Conservation (phyloP, 2,797 vertebrate genomes). For the Lerista edwardsae region DNA sequence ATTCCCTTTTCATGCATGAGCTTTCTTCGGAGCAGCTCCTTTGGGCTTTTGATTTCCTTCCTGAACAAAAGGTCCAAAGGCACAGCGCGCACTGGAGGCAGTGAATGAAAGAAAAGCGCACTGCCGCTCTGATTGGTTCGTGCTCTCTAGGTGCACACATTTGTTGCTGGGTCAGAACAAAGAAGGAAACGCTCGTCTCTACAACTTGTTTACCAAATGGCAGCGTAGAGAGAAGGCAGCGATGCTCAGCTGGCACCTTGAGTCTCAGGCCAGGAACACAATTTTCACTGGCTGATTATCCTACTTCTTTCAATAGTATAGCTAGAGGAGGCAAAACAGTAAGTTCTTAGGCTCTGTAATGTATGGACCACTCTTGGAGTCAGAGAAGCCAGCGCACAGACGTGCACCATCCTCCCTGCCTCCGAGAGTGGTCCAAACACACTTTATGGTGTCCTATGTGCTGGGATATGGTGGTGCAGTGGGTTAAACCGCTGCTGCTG, state of each 20-base stretch:
- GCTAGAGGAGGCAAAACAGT: no score
- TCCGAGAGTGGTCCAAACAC: no score
- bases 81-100: background rate
- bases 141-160: background rate
- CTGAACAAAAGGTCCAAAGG: background rate
- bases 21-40: background rate
- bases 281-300: background rate
- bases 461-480: no score
- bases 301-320: no score
- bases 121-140: background rate
- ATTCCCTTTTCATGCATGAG: background rate
- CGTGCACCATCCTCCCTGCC: no score
- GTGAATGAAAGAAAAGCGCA: background rate
- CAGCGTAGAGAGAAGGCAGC: background rate
- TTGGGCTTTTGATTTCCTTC: background rate
- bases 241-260: no score
- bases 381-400: no score
- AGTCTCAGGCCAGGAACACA: background rate
- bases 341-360: no score
- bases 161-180: background rate
- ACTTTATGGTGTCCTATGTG: no score
- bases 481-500: no score
- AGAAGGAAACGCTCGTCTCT: background rate
- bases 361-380: no score
- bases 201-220: background rate